Evolutionary conservation across 2,113 vertebrate genomes (phyloP).

Genomic region (Helogale parvula): DNA sequence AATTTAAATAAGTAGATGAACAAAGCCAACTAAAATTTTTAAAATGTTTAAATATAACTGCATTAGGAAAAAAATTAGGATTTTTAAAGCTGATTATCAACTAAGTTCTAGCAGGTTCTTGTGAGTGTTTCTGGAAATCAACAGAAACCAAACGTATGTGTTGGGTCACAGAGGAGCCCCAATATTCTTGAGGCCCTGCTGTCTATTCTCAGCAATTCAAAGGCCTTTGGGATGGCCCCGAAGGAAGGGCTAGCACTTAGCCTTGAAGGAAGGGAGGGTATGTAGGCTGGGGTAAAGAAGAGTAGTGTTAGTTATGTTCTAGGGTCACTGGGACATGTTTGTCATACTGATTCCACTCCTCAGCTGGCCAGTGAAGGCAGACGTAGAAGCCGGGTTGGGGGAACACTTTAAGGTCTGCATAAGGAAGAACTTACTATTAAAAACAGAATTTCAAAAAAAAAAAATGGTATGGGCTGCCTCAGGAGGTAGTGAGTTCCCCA

Average conservation of each 20-base stretch:
- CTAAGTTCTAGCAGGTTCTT: not conserved
- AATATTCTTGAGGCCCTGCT: not conserved
- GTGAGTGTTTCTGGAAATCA: fast-evolving
- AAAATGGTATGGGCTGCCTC: not conserved
- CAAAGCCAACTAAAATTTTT: not conserved
- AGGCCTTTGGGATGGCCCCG: not conserved
- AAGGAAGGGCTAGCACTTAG: not conserved
- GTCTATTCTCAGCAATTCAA: not conserved
- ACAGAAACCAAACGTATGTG: not conserved
- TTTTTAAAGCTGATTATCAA: not conserved
- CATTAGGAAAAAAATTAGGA: not conserved
- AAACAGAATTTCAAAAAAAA: not conserved
- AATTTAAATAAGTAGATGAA: not conserved
- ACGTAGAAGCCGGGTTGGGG: fast-evolving
- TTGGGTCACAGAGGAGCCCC: not conserved
- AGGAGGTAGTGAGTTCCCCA: not conserved
- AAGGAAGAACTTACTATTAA: not conserved
- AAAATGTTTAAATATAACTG: not conserved
- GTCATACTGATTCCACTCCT: fast-evolving
- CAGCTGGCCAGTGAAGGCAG: not conserved
- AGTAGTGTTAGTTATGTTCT: too few relatives aligned
- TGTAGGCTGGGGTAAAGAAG: not conserved
- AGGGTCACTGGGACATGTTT: not conserved
- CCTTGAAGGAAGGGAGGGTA: not conserved
- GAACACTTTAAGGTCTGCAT: not conserved